Base-by-base conservation (phyloP, 2,113 vertebrate species). In the Myrmecophaga tridactyla region DNA sequence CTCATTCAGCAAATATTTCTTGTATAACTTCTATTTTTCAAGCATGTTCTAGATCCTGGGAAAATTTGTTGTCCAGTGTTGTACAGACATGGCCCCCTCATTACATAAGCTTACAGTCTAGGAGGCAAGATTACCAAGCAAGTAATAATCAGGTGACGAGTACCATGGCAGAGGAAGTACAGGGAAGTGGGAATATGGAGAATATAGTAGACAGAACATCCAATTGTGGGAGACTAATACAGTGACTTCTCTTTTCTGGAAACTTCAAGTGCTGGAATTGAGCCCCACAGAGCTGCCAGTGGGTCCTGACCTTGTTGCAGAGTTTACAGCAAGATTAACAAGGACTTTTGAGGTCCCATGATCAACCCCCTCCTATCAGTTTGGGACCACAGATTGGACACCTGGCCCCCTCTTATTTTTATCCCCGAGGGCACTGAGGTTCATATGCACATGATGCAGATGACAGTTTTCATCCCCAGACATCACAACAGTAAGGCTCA, bases 401-500 rank as follows among this genome's bases (percentile, higher is more conserved):
- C 77, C 90, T 90, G 92, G 60, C 73, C 36, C 41, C 36, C 75
- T 75, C 60, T 94, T 96, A 94, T 97, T 96, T 95, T 97, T 96
- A 96, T 78, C 73, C 82, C 23, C 21, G 84, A 94, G 85, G 80
- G 34, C 72, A 94, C 56, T 60, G 56, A 76, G 21, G 67, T 85
- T 90, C 85, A 94, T 51, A 81, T 53, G 62, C 77, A 90, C 34
- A 75, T 1, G 46, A 84, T 56, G 27, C 34, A 60, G 69, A 73
- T 81, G 96, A 88, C 73, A 96, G 67, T 67, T 89, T 96, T 94
- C 75, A 48, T 91, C 92, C 90, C 82, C 67, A 86, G 86, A 95
- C 94, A 92, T 87, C 1, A 0, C 56, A 62, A 51, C 0, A 6
- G 65, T 89, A 39, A 93, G 94, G 75, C 53, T 95, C 86, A 27